Percentiles rank a stretch among this genome's conserved stretches.
phyloP scores from a whole-genome alignment of 2,113 vertebrate species.

The Athene cunicularia region DNA sequence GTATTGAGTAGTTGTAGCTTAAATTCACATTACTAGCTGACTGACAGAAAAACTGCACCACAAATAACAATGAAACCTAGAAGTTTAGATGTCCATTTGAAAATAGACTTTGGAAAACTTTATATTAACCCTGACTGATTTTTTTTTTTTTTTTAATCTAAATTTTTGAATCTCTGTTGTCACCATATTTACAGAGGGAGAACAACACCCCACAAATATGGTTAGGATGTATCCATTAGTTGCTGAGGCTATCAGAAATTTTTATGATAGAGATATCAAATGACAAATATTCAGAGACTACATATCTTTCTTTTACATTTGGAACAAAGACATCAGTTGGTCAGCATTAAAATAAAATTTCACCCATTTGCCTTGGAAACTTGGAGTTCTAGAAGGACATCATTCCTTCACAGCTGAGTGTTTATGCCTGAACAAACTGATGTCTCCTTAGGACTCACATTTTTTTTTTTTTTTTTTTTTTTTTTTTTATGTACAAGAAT shows the following conservation, averaged over 20 bases:
- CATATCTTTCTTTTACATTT: not conserved
- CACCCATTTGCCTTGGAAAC: not conserved
- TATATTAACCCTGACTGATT: not conserved
- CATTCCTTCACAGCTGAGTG: not conserved
- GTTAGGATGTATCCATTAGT: not conserved
- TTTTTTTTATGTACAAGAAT: not conserved
- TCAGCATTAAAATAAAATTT: not conserved
- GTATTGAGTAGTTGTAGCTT: not conserved
- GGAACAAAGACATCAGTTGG: not conserved
- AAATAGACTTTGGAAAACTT: not conserved
- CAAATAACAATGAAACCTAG: not conserved
- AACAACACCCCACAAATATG: not conserved
- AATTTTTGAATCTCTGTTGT: not conserved
- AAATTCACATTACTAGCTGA: not conserved
- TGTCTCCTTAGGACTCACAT: not conserved
- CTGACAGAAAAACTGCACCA: not conserved
- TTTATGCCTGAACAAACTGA: not conserved
- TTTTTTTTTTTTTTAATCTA: not conserved
- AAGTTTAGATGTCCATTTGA: not conserved
- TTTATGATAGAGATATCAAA: not conserved
- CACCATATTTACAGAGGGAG: not conserved
- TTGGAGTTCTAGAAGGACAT: rapidly evolving
- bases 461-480: not conserved
- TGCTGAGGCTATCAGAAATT: not conserved
- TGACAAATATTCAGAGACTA: not conserved